Evolutionary conservation across 2,888 invertebrate species (phyloP).

Genomic region (Machimus atricapillus): DNA sequence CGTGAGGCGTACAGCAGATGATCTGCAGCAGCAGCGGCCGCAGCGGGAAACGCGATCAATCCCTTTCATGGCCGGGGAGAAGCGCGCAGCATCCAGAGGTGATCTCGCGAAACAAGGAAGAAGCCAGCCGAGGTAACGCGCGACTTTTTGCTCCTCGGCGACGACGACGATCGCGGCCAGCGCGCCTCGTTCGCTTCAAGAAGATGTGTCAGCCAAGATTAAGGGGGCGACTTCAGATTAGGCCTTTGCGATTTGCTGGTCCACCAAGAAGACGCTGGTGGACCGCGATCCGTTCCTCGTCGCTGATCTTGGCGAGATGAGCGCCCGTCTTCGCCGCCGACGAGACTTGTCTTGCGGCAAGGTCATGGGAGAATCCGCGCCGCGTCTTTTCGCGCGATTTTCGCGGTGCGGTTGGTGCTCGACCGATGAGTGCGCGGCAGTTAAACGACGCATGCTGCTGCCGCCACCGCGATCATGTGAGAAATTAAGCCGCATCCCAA

Average conservation of each 20-base stretch:
- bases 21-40: slow-evolving; percentile 22
- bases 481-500: slow-evolving; percentile 36
- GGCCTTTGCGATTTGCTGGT: slow-evolving; percentile 35
- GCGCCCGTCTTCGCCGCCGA: slow-evolving; percentile 1
- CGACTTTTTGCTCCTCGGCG: neutral
- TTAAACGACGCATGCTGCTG: slow-evolving; percentile 18
- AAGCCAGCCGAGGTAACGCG: slow-evolving; percentile 18
- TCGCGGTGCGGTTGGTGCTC: neutral
- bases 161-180: neutral
- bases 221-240: slow-evolving; percentile 40
- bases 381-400: neutral
- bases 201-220: slow-evolving; percentile 38
- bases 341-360: slow-evolving; percentile 39
- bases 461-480: slow-evolving; percentile 1
- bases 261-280: neutral
- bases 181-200: neutral
- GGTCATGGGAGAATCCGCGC: slow-evolving; percentile 38
- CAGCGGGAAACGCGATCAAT: slow-evolving; percentile 25
- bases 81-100: neutral
- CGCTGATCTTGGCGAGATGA: neutral
- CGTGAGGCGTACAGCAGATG: slow-evolving; percentile 22
- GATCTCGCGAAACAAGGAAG: slow-evolving; percentile 32
- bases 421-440: slow-evolving; percentile 4
- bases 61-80: slow-evolving; percentile 3
- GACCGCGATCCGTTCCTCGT: neutral